Base-by-base conservation (phyloP, 2,113 vertebrate species). In the Dolichotis patagonum region DNA sequence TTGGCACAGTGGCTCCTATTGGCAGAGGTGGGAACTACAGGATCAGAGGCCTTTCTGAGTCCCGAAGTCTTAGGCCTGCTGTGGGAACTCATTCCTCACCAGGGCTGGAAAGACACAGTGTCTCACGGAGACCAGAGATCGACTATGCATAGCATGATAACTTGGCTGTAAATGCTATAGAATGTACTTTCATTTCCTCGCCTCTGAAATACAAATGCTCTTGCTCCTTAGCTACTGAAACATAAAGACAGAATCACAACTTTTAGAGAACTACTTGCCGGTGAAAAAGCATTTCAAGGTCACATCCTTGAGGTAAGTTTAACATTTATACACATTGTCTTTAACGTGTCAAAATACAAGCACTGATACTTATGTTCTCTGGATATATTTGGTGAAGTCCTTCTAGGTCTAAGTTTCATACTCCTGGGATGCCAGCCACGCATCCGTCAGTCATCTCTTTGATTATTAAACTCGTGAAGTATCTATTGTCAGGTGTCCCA, bases 241-340 rank as follows among this genome's bases (percentile, higher is more conserved):
- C 97, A 98, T 85, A 98, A 86, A 90, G 95, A 96, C 67, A 98
- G 78, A 75, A 88, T 97, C 58, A 52, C 94, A 85, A 92, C 83
- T 41, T 90, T 98, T 32, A 96, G 90, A 94, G 30, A 96, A n/a
- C 82, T 98, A 92, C 96, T 97, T 83, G 91, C 97, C 88, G 86
- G 91, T 87, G 97, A 95, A 30, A 98, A 96, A 84, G 24, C 91
- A 85, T 92, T 96, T 96, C 96, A 98, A 81, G 84, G 96, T 52
- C 86, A 88, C 38, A 8, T 71, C 49, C 32, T 35, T 46, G 60
- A 97, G 88, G 95, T 96, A 58, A 98, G 97, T 96, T 88, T 82
- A 71, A 62, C 77, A 75, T 69, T 95, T 83, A 41, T 88, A 2
- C 60, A 3, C 38, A 26, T 83, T 92, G 8, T 58, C 67, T 87